Percentiles rank a stretch among this genome's conserved stretches.
Evolutionary conservation across 2,113 vertebrate species (phyloP).

Genomic region (Notechis scutatus): DNA sequence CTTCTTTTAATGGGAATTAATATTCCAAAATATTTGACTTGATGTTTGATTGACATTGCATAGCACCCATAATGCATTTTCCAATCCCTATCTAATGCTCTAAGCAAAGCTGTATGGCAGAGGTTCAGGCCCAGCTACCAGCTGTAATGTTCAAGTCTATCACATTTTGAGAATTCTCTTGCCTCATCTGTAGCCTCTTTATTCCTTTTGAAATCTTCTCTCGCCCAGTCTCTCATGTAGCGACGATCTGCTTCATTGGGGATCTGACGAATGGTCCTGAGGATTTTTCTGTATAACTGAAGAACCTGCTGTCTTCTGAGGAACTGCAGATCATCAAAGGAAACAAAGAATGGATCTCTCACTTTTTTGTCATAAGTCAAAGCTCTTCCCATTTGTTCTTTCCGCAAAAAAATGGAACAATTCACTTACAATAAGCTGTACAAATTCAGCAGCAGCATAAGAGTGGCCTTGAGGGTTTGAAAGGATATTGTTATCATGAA

Average conservation of each 20-base stretch:
- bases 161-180: background rate
- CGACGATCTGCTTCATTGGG: conserved; percentile 76
- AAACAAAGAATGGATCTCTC: background rate
- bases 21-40: background rate
- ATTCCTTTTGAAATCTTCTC: conserved; percentile 88
- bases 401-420: background rate
- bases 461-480: background rate
- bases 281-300: conserved; percentile 81
- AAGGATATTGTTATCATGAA: background rate
- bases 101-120: fast-evolving
- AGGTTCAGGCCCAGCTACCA: fast-evolving
- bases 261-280: conserved; percentile 77
- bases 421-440: background rate
- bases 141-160: fast-evolving
- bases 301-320: conserved; percentile 85
- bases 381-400: background rate
- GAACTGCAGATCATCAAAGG: conserved; percentile 72
- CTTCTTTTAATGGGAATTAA: background rate
- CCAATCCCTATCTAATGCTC: background rate
- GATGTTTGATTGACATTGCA: background rate
- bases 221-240: conserved; percentile 83
- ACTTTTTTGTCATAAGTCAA: background rate
- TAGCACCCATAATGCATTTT: fast-evolving
- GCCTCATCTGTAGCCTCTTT: conserved; percentile 83
- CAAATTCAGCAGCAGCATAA: background rate